These are phyloP conservation scores for Piprites chloris DNA, from an alignment of 2,113 vertebrate species.

Conservation along the genomic window DNA sequence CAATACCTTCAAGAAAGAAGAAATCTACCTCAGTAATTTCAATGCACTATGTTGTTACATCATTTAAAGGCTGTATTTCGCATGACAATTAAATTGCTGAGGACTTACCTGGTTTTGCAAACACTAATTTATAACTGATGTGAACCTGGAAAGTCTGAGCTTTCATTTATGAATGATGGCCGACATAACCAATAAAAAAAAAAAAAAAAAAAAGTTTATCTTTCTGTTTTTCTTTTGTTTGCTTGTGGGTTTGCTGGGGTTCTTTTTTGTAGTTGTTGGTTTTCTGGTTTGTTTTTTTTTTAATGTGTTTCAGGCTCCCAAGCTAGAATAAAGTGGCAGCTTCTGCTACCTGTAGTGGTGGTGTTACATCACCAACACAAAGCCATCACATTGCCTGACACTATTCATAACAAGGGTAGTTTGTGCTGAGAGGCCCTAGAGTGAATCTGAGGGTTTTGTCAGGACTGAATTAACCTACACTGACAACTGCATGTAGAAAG, in stretches of 20 bases:
- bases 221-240: background rate
- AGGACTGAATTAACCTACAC: conserved; percentile 5
- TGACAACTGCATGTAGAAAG: background rate
- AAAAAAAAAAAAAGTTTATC: background rate
- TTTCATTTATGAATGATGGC: background rate
- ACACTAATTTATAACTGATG: background rate
- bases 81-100: background rate
- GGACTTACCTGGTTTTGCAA: background rate
- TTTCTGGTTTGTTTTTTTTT: background rate
- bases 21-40: background rate
- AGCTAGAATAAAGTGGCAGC: background rate
- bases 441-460: conserved; percentile 1
- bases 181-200: background rate
- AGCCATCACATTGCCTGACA: conserved; percentile 3
- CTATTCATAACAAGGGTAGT: background rate
- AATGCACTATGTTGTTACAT: background rate
- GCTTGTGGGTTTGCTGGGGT: background rate
- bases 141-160: background rate
- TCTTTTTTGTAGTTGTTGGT: background rate
- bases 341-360: background rate
- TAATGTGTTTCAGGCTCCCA: background rate
- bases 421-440: background rate
- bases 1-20: background rate
- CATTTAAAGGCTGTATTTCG: background rate
- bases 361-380: background rate